phyloP scores from a whole-genome alignment of 2,888 invertebrate genomes.

The Salpingus planirostris region DNA sequence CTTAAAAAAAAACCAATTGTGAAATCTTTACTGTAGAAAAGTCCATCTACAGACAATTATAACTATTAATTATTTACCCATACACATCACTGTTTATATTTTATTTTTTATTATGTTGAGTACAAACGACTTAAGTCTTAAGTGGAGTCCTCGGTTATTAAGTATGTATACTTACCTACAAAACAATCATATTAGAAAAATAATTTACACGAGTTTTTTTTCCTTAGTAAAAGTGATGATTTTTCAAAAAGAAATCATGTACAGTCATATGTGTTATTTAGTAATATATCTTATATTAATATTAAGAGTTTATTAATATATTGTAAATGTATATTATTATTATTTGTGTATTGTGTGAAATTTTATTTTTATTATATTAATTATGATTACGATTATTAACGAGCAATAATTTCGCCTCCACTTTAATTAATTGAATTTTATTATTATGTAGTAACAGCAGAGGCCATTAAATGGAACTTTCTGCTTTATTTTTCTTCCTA shows the following conservation, averaged over 20 bases:
- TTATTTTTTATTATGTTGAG: constrained; percentile 12
- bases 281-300: constrained; percentile 14
- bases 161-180: too few relatives aligned
- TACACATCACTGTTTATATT: too few relatives aligned
- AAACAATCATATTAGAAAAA: too few relatives aligned
- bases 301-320: constrained; percentile 17
- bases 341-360: constrained; percentile 16
- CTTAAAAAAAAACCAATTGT: too few relatives aligned
- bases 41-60: too few relatives aligned
- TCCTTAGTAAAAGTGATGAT: too few relatives aligned
- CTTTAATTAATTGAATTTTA: too few relatives aligned
- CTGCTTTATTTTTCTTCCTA: too few relatives aligned
- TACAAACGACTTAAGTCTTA: constrained; percentile 15
- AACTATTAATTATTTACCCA: too few relatives aligned
- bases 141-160: constrained; percentile 9
- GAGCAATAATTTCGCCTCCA: too few relatives aligned
- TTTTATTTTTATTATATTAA: constrained; percentile 6
- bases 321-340: constrained; percentile 16
- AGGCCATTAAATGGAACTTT: neutral
- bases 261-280: constrained; percentile 17
- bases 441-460: neutral
- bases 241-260: constrained; percentile 13
- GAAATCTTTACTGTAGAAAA: constrained; percentile 16
- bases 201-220: too few relatives aligned
- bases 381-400: too few relatives aligned